Base-by-base conservation (phyloP, 2,113 vertebrate genomes). In the Psephotus haematonotus region DNA sequence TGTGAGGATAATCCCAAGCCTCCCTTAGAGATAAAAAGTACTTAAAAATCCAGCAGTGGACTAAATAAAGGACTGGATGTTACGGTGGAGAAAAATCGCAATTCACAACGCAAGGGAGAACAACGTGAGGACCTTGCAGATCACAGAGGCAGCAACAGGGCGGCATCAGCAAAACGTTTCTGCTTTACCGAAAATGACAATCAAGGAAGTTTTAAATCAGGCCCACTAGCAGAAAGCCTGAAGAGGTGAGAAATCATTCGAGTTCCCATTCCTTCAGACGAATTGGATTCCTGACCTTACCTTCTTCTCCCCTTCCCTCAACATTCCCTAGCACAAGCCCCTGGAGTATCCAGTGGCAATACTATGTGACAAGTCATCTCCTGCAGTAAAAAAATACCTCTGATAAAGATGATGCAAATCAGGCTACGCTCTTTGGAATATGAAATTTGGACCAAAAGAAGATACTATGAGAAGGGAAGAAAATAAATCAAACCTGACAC, bases 271-370 rank as follows among this genome's bases (percentile, higher is more conserved):
- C 82, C 84, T 55, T 89, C 67, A 71, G 53, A 90, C 82, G 88
- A 92, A 77, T 20, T 78, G 53, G 71, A 90, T 92, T 57, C 87
- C 60, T 87, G 76, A 63, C 74, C 20, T 77, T 94, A 90, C 80
- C 23, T 75, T 92, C 83, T 19, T 81, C 20, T 62, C 35, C 39
- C n/a, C 65, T 62, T 65, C 65, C 37, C 59, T 78, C 53, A 50
- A 10, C 41, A 49, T 29, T 20, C 76, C 77, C 52, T 91, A 74
- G 78, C 94, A 96, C 86, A 94, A 98, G 68, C 88, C 91, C 94
- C 94, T 41, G 50, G 80, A 96, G 84, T 82, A 97, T 83, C 94
- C 69, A 79, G 90, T 86, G 94, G 69, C 91, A 97, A 94, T 97
- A 97, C 97, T 97, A 96, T 90, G 93, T 84, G 95, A 96, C 55